Percentiles rank a stretch among this genome's conserved stretches.
These are phyloP conservation scores for Pomatorhinus ruficollis DNA, from an alignment of 2,113 vertebrate genomes.

Conservation along the genomic window DNA sequence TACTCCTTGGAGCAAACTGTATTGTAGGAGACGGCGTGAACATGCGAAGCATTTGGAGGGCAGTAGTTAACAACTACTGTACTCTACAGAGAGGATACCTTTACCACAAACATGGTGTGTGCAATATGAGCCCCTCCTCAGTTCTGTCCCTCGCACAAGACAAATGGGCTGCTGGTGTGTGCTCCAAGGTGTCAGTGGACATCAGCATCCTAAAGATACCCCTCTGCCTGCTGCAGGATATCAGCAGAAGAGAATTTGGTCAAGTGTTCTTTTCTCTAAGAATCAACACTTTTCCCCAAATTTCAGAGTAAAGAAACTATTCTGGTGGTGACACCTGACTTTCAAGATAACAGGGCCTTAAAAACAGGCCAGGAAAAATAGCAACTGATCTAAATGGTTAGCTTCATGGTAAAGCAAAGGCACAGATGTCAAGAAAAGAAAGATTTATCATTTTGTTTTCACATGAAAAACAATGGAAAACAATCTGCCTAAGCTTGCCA, in stretches of 20 bases:
- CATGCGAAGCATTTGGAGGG: neutral
- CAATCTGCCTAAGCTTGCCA: neutral
- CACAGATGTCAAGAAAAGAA: neutral
- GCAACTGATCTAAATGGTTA: neutral
- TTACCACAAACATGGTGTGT: neutral
- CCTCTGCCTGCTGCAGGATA: neutral
- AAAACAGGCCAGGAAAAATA: neutral
- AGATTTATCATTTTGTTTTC: neutral
- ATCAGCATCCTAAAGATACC: neutral
- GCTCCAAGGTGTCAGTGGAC: neutral
- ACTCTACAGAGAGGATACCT: neutral
- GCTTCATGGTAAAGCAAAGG: neutral
- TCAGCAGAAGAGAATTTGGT: neutral
- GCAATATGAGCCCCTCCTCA: neutral
- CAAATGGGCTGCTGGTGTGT: neutral
- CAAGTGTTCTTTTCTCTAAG: fast-evolving
- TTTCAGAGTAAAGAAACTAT: neutral
- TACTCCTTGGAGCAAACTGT: neutral
- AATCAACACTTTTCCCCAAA: neutral
- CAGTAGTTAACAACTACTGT: neutral
- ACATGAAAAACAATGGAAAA: neutral
- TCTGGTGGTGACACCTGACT: neutral
- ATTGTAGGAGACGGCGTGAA: neutral
- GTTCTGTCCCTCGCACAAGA: neutral
- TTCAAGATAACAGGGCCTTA: neutral